A percentile compares a stretch with the other conserved stretches of the same genome.
Conservation (phyloP, 1,140 invertebrate species). For the Aphelenchoides fujianensis region DNA sequence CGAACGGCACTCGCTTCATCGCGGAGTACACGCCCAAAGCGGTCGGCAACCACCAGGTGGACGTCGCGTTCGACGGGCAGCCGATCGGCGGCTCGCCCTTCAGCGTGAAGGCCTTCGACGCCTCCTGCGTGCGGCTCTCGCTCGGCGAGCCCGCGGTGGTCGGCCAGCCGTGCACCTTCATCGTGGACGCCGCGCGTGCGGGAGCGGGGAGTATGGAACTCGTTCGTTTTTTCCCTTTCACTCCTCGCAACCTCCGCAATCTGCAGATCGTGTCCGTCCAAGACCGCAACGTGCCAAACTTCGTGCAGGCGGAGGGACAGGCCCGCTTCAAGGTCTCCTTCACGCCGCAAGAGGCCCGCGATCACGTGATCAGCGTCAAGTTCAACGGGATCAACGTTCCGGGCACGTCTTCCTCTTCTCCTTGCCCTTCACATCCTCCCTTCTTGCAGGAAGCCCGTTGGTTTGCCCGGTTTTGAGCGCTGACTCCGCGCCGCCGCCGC, state of each 20-base stretch:
- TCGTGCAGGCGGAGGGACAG: slow-evolving; percentile 93
- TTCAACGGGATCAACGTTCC: slow-evolving; percentile 94
- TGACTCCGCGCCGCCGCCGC: slow-evolving; percentile 60
- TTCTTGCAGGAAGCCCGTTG: slow-evolving; percentile 63
- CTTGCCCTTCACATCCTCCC: neutral
- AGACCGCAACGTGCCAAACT: slow-evolving; percentile 94
- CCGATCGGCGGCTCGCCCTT: slow-evolving; percentile 90
- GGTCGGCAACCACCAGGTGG: slow-evolving; percentile 73
- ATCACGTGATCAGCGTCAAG: slow-evolving; percentile 73
- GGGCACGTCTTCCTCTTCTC: too few relatives aligned
- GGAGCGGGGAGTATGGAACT: slow-evolving; percentile 63
- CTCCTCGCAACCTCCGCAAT: neutral
- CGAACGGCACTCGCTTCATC: slow-evolving; percentile 63
- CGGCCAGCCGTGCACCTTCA: slow-evolving; percentile 66
- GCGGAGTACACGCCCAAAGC: slow-evolving; percentile 81
- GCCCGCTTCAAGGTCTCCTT: slow-evolving; percentile 92
- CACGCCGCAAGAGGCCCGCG: slow-evolving; percentile 83
- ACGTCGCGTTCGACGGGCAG: slow-evolving; percentile 76
- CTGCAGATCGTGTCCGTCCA: slow-evolving; percentile 83
- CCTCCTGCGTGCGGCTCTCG: slow-evolving; percentile 81
- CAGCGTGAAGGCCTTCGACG: slow-evolving; percentile 88
- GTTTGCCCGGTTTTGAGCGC: slow-evolving; percentile 68
- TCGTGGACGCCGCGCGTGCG: slow-evolving; percentile 66
- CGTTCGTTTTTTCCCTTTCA: neutral
- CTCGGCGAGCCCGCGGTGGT: slow-evolving; percentile 81